Conservation (phyloP, 2,797 vertebrate species). For the Chaetophractus vellerosus region DNA sequence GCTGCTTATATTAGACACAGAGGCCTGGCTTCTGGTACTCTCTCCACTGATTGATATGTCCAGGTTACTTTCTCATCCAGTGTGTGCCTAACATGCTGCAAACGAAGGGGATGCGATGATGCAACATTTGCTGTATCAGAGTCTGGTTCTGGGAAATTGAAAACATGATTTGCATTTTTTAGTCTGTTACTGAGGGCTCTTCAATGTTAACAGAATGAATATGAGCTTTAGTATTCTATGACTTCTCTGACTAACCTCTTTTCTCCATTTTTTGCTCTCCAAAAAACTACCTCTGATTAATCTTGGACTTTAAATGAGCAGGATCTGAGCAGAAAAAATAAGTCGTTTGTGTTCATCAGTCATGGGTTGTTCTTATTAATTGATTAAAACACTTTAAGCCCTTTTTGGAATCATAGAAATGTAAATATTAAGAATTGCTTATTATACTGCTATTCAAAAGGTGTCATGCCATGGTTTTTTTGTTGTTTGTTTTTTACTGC, state of each 20-base stretch:
- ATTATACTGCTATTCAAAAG: neutral
- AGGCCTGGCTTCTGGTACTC: neutral
- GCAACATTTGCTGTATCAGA: neutral
- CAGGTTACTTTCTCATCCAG: neutral
- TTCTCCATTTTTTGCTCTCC: conserved; percentile 15
- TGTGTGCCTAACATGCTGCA: neutral
- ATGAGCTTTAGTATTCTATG: conserved; percentile 35
- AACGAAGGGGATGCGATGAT: neutral
- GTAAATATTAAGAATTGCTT: conserved; percentile 47
- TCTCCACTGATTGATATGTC: neutral
- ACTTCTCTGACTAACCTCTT: neutral
- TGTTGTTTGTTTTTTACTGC: neutral
- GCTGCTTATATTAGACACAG: neutral
- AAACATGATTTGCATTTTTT: conserved; percentile 27
- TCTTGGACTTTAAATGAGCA: conserved; percentile 25
- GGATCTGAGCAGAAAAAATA: conserved; percentile 41
- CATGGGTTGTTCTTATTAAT: conserved; percentile 36
- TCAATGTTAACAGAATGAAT: conserved; percentile 12
- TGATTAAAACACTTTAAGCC: neutral
- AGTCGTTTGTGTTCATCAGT: conserved; percentile 22
- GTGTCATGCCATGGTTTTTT: neutral
- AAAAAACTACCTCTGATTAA: conserved; percentile 60
- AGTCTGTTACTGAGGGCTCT: conserved; percentile 24
- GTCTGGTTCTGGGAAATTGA: conserved; percentile 41
- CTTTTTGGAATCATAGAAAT: conserved; percentile 24